Percentiles rank a stretch among this genome's conserved stretches.
phyloP scores from a whole-genome alignment of 1,140 invertebrate genomes.

The Ceratoteleas bidentatus region DNA sequence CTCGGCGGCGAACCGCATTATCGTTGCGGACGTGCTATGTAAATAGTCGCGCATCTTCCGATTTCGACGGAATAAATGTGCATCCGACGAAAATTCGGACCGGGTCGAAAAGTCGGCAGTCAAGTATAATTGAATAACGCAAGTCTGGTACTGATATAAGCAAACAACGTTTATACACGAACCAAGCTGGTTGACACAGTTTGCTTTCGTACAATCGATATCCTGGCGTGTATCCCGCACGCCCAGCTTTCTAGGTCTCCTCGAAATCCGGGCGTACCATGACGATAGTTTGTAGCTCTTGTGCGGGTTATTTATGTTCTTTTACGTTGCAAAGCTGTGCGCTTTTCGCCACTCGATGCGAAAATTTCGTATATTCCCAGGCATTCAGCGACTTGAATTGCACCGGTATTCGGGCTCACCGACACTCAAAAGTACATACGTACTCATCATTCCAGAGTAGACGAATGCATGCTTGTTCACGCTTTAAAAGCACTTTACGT shows the following conservation, averaged over 20 bases:
- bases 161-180: conserved; percentile 54
- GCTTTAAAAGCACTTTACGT: conserved; percentile 56
- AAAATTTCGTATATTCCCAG: conserved; percentile 61
- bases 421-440: conserved; percentile 47
- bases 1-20: conserved; percentile 13
- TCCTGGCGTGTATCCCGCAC: conserved; percentile 61
- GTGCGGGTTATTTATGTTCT: conserved; percentile 66
- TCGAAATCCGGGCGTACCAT: conserved; percentile 62
- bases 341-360: conserved; percentile 62
- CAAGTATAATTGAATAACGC: conserved; percentile 51
- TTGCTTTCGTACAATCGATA: conserved; percentile 65
- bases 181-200: conserved; percentile 62
- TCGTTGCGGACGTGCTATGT: conserved; percentile 3
- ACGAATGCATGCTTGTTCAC: conserved; percentile 51
- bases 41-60: too few relatives aligned
- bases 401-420: conserved; percentile 53
- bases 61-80: too few relatives aligned
- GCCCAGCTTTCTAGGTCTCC: conserved; percentile 63
- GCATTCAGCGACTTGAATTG: conserved; percentile 58
- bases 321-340: conserved; percentile 62
- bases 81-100: conserved; percentile 5
- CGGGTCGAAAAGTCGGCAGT: conserved; percentile 26
- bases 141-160: conserved; percentile 48
- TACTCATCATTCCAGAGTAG: conserved; percentile 48
- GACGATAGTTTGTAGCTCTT: conserved; percentile 64